phyloP scores from a whole-genome alignment of 1,140 invertebrate species.

The Akabosia matsudoensis region DNA sequence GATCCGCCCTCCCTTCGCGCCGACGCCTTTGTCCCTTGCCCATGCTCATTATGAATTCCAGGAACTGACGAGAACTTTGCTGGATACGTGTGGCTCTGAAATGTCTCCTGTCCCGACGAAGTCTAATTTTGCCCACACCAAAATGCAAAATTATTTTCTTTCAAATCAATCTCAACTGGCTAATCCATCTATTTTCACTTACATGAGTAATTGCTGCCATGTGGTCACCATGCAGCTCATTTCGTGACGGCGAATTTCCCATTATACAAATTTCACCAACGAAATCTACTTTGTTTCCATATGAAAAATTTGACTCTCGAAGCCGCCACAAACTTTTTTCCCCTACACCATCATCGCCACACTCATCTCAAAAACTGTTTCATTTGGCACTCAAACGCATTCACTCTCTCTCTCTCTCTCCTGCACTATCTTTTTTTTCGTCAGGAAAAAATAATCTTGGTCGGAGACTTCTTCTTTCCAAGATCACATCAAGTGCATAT shows the following conservation, averaged over 20 bases:
- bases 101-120: neutral
- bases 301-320: too few relatives aligned
- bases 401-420: neutral
- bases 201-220: neutral
- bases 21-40: neutral
- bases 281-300: too few relatives aligned
- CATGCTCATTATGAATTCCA: neutral
- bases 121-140: neutral
- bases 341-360: neutral
- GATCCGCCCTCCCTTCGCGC: neutral
- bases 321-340: neutral
- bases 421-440: too few relatives aligned
- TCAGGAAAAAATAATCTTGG: neutral
- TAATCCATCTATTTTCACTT: neutral
- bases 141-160: neutral
- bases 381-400: neutral
- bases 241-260: conserved; percentile 8
- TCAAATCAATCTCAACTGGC: neutral
- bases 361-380: neutral
- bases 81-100: neutral
- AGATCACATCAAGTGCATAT: neutral
- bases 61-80: neutral
- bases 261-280: neutral
- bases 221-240: conserved; percentile 2
- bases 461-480: neutral